These are phyloP conservation scores for Macquaria ambigua DNA, from an alignment of 2,113 vertebrate genomes.

Conservation along the genomic window DNA sequence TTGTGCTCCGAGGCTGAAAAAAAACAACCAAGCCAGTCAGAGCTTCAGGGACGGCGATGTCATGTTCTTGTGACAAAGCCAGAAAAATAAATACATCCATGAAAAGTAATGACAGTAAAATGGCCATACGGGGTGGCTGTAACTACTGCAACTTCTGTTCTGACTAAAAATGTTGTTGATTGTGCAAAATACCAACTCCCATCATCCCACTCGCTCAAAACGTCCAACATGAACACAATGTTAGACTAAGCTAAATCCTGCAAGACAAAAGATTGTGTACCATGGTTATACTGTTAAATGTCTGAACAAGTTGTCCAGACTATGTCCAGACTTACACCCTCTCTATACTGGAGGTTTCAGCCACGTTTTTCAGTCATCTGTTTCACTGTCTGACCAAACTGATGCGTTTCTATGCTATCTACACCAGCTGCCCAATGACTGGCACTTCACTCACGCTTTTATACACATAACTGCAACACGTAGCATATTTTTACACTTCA, in stretches of 20 bases:
- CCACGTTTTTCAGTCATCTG: too few relatives aligned
- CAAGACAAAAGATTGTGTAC: background rate
- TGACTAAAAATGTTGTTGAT: background rate
- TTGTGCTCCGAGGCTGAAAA: background rate
- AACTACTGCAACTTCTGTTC: background rate
- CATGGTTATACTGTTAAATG: background rate
- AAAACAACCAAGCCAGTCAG: conserved; percentile 8
- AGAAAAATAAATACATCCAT: conserved; percentile 25
- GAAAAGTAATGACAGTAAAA: background rate
- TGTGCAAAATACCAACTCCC: background rate
- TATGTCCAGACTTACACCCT: too few relatives aligned
- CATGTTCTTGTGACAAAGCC: background rate
- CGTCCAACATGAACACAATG: background rate
- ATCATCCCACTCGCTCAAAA: background rate
- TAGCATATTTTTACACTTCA: background rate
- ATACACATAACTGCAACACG: background rate
- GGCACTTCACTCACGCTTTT: background rate
- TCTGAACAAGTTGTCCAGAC: background rate
- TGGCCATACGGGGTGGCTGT: background rate
- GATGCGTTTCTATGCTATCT: background rate
- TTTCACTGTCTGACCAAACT: background rate
- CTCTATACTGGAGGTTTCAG: too few relatives aligned
- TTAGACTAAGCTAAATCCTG: background rate
- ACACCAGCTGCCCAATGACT: background rate
- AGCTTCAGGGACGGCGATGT: background rate